A percentile compares a stretch with the other conserved stretches of the same genome.
Evolutionary conservation across 2,113 vertebrate genomes (phyloP).

Genomic region (Petaurus breviceps): DNA sequence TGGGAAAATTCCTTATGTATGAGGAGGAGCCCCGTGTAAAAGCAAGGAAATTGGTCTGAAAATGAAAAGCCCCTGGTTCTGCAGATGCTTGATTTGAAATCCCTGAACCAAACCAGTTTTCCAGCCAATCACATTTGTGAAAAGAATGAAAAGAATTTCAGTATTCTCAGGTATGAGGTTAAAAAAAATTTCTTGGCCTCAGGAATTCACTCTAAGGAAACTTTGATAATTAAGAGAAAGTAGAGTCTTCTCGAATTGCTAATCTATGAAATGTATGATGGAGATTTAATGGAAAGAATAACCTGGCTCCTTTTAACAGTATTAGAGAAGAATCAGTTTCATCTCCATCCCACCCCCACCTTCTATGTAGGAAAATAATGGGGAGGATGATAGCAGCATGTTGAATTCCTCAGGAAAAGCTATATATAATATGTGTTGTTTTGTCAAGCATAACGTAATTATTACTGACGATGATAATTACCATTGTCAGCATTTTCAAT

Average conservation of each 20-base stretch:
- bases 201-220: conserved; percentile 3
- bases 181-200: background rate
- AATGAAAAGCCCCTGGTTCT: background rate
- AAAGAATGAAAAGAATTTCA: background rate
- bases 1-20: background rate
- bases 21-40: background rate
- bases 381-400: background rate
- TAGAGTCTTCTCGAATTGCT: background rate
- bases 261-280: background rate
- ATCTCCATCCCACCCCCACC: background rate
- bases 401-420: background rate
- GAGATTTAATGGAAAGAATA: background rate
- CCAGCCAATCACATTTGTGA: background rate
- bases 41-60: background rate
- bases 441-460: background rate
- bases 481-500: conserved; percentile 13
- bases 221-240: conserved; percentile 18
- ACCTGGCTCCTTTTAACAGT: background rate
- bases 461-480: background rate
- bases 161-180: background rate
- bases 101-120: background rate
- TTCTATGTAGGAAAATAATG: background rate
- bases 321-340: background rate
- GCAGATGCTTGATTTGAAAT: background rate
- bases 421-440: background rate